Percentiles rank a stretch among this genome's conserved stretches.
Conservation (phyloP, 2,888 invertebrate genomes). For the Tenthredo scrophulariae region DNA sequence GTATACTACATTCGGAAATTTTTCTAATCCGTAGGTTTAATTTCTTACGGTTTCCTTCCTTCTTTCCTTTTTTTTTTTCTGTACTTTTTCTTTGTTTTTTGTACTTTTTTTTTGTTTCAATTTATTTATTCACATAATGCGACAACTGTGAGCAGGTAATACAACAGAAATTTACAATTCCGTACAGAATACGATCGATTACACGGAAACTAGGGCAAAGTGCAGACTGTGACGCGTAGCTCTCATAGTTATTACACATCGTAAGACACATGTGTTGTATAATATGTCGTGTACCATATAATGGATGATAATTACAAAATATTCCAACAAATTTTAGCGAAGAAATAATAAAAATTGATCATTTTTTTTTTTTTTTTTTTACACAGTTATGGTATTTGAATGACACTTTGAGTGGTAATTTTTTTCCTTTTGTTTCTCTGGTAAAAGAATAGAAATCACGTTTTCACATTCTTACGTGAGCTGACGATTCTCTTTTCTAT, state of each 20-base stretch:
- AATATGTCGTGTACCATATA: neutral
- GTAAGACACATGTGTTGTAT: neutral
- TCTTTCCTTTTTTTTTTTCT: too few relatives aligned
- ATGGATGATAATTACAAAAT: neutral
- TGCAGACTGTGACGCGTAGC: neutral
- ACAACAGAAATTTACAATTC: constrained; percentile 7
- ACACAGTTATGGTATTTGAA: too few relatives aligned
- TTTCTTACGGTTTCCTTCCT: neutral
- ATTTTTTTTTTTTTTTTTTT: too few relatives aligned
- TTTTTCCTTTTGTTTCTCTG: too few relatives aligned
- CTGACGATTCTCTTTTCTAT: constrained; percentile 13
- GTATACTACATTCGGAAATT: neutral
- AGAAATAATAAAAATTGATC: neutral
- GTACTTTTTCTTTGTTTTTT: neutral
- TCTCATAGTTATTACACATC: neutral
- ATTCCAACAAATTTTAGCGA: neutral
- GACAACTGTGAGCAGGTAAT: neutral
- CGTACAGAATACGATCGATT: constrained; percentile 9
- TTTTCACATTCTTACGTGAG: neutral
- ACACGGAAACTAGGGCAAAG: constrained; percentile 18
- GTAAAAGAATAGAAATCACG: neutral
- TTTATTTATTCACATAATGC: neutral
- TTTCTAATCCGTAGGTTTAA: neutral
- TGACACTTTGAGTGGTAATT: too few relatives aligned
- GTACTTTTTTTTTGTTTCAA: neutral